These are phyloP conservation scores for Piaya cayana DNA, from an alignment of 2,113 vertebrate genomes.

Conservation along the genomic window DNA sequence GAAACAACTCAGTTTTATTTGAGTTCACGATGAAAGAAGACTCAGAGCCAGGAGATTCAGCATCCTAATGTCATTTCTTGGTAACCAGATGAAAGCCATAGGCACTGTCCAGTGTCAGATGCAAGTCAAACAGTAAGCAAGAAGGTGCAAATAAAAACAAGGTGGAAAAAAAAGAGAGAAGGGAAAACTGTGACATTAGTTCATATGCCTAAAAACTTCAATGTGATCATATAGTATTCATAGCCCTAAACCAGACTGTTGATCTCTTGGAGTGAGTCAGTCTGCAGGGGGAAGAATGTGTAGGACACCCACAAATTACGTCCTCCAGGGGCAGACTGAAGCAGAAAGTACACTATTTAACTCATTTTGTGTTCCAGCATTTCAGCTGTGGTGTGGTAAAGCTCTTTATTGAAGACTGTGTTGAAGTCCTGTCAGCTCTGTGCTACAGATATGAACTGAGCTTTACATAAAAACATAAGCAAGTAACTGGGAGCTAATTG, in stretches of 20 bases:
- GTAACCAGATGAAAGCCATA: neutral
- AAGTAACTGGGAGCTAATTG: neutral
- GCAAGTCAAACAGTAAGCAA: neutral
- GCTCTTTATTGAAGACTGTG: neutral
- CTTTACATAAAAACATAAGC: neutral
- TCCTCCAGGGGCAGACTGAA: neutral
- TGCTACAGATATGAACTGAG: neutral
- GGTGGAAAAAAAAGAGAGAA: neutral
- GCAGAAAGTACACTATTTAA: neutral
- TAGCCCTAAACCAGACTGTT: neutral
- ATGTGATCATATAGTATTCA: neutral
- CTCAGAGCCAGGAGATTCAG: neutral
- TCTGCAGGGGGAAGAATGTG: neutral
- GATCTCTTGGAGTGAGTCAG: neutral
- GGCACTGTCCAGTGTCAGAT: neutral
- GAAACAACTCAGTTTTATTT: neutral
- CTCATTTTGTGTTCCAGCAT: neutral
- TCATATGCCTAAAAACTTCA: neutral
- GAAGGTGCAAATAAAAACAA: neutral
- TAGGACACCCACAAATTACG: neutral
- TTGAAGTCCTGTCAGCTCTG: neutral
- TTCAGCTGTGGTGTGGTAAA: neutral
- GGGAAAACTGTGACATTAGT: neutral
- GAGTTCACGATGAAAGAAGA: neutral
- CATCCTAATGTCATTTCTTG: neutral